These are phyloP conservation scores for Elaeidobius kamerunicus DNA, from an alignment of 2,888 invertebrate species.

Conservation along the genomic window DNA sequence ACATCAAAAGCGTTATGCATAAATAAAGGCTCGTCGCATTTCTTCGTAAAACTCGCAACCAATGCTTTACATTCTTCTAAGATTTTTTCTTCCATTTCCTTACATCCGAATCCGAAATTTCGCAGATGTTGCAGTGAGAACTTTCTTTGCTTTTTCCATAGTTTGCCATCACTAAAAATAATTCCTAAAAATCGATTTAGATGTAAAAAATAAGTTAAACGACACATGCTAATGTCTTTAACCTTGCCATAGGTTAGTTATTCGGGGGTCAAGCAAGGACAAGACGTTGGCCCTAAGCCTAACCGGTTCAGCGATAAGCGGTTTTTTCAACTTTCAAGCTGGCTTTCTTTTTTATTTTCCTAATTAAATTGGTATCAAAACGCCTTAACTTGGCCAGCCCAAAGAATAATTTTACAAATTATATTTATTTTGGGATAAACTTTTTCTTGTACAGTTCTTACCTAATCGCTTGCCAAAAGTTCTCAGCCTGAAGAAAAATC, in stretches of 20 bases:
- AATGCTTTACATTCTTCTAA: conserved; percentile 56
- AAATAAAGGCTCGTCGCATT: conserved; percentile 46
- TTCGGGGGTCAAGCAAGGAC: too few relatives aligned
- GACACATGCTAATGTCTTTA: too few relatives aligned
- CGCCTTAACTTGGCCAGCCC: too few relatives aligned
- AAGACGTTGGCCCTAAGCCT: too few relatives aligned
- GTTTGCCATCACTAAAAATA: conserved; percentile 64
- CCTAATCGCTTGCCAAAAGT: conserved; percentile 66
- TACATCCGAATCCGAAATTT: conserved; percentile 62
- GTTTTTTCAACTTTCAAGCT: too few relatives aligned
- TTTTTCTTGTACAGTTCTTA: too few relatives aligned
- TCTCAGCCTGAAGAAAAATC: conserved; percentile 64
- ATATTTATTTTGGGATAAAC: too few relatives aligned
- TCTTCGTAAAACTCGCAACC: conserved; percentile 41
- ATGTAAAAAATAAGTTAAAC: too few relatives aligned
- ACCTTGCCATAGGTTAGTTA: not conserved
- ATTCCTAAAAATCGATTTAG: conserved; percentile 52
- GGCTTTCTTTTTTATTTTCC: too few relatives aligned
- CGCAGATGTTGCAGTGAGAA: conserved; percentile 64
- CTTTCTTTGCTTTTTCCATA: conserved; percentile 65
- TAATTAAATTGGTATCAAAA: too few relatives aligned
- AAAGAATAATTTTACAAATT: too few relatives aligned
- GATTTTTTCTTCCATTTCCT: conserved; percentile 59
- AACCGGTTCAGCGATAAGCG: too few relatives aligned
- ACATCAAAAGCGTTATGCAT: conserved; percentile 53